phyloP scores from a whole-genome alignment of 1,140 invertebrate species.

The Eubasilissa regina region DNA sequence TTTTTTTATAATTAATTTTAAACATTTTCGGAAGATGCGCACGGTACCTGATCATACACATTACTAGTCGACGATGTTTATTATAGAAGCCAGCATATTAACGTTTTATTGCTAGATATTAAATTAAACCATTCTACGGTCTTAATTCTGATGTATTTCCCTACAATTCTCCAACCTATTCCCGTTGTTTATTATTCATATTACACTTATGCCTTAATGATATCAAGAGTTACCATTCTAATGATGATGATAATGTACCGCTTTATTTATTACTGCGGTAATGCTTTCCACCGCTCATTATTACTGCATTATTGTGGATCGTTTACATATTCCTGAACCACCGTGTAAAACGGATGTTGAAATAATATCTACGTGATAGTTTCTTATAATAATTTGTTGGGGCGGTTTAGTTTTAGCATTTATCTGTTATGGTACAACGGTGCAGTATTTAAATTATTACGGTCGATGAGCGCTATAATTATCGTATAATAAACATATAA shows the following conservation, averaged over 20 bases:
- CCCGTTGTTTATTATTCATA: background rate
- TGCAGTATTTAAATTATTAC: background rate
- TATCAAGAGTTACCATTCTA: constrained; percentile 13
- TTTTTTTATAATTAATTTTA: no score
- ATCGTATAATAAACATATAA: no score
- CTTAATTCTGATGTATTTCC: no score
- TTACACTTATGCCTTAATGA: constrained; percentile 20
- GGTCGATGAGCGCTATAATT: background rate
- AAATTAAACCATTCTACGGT: no score
- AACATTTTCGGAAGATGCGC: no score
- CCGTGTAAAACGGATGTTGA: background rate
- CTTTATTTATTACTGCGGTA: background rate
- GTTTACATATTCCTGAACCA: constrained; percentile 5
- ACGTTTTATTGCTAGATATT: no score
- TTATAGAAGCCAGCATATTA: no score
- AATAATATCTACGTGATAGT: background rate
- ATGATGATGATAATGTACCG: constrained; percentile 29
- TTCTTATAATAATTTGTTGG: background rate
- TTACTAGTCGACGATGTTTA: no score
- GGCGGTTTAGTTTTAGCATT: background rate
- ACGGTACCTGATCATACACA: no score
- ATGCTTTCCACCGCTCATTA: constrained; percentile 13
- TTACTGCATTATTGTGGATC: constrained; percentile 14
- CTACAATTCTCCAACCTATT: no score
- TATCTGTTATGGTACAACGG: background rate